A percentile compares a stretch with the other conserved stretches of the same genome.
These are phyloP conservation scores for Tupaia tana DNA, from an alignment of 2,113 vertebrate genomes.

Conservation along the genomic window DNA sequence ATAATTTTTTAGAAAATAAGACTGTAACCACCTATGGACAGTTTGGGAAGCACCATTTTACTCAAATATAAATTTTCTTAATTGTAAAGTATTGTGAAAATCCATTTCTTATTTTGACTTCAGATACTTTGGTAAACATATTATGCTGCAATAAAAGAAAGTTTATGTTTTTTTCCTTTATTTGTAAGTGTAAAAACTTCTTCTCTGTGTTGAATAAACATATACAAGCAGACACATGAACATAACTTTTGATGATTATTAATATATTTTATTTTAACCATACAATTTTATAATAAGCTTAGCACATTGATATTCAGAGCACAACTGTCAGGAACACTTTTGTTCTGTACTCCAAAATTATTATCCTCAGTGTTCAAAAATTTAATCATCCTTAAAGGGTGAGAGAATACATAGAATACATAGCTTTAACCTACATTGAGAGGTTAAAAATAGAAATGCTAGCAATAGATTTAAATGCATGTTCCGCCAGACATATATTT, in stretches of 20 bases:
- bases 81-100: conserved; percentile 5
- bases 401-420: conserved; percentile 72
- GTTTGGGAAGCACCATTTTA: neutral
- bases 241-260: conserved; percentile 19
- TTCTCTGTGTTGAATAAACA: conserved; percentile 20
- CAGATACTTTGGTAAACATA: neutral
- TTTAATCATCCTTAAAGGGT: conserved; percentile 30
- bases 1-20: neutral
- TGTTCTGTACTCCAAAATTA: conserved; percentile 63
- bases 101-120: neutral
- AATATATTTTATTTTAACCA: conserved; percentile 57
- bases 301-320: conserved; percentile 58
- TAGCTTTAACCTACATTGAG: conserved; percentile 57
- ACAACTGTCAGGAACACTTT: conserved; percentile 37
- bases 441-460: conserved; percentile 67
- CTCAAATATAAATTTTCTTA: neutral
- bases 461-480: conserved; percentile 32
- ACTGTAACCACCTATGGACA: neutral
- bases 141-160: neutral
- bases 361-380: conserved; percentile 46
- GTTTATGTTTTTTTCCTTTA: neutral
- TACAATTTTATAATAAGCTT: conserved; percentile 47
- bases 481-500: neutral
- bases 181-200: neutral
- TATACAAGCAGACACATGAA: neutral